phyloP scores from a whole-genome alignment of 2,797 vertebrate genomes.

The Neoniphon sammara region DNA sequence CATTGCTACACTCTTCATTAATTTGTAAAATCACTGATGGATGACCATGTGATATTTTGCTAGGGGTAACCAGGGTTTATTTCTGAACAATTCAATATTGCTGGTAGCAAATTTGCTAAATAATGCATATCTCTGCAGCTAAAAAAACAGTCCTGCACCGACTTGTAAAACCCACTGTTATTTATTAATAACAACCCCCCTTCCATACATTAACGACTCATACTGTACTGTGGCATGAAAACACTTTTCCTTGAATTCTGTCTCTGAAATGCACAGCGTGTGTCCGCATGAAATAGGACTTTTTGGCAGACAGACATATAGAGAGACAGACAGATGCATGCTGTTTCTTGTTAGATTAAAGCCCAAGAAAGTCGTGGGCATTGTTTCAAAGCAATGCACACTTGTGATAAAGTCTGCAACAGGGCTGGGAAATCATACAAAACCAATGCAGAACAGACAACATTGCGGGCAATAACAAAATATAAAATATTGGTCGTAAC shows the following conservation, averaged over 20 bases:
- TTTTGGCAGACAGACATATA: background rate
- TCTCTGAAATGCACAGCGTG: slow-evolving; percentile 10
- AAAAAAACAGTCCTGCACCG: slow-evolving; percentile 30
- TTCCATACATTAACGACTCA: slow-evolving; percentile 39
- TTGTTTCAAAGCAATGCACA: no score
- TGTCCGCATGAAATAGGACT: slow-evolving; percentile 9
- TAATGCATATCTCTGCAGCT: slow-evolving; percentile 39
- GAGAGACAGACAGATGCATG: background rate
- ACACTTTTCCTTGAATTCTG: slow-evolving; percentile 20
- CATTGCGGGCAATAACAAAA: background rate
- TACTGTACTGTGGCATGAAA: slow-evolving; percentile 19
- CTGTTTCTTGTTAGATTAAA: no score
- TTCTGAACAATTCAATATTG: slow-evolving; percentile 31
- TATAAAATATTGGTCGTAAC: background rate
- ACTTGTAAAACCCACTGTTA: slow-evolving; percentile 41
- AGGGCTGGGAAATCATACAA: background rate
- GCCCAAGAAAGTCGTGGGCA: no score
- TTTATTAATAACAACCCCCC: slow-evolving; percentile 46
- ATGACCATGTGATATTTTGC: background rate
- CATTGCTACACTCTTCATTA: background rate
- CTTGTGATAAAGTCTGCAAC: no score
- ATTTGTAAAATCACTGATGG: background rate
- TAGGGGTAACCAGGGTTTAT: slow-evolving; percentile 21
- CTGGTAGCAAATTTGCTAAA: slow-evolving; percentile 37
- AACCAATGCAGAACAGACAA: background rate